Percentiles rank a stretch among this genome's conserved stretches.
These are phyloP conservation scores for Ctenosaura bakeri DNA, from an alignment of 2,797 vertebrate species.

Conservation along the genomic window DNA sequence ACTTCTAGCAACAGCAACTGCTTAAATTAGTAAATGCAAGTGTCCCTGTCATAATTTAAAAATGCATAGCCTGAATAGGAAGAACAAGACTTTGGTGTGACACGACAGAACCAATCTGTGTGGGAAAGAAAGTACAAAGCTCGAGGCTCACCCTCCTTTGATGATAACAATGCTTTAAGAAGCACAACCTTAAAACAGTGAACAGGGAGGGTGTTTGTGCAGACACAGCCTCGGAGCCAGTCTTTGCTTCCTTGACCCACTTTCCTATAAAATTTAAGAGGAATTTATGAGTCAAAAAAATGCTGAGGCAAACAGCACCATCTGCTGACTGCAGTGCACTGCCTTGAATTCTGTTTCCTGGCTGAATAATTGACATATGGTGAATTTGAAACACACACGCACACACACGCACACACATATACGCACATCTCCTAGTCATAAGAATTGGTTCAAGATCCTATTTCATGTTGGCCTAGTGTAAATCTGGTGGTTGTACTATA, in stretches of 20 bases:
- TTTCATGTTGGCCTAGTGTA: no score
- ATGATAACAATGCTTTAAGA: slow-evolving; percentile 15
- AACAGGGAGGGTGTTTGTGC: slow-evolving; percentile 41
- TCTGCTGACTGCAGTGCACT: slow-evolving; percentile 51
- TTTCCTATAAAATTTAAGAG: slow-evolving; percentile 44
- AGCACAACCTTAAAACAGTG: slow-evolving; percentile 22
- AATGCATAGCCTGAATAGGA: background rate
- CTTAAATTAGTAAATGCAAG: background rate
- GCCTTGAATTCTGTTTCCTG: background rate
- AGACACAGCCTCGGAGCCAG: slow-evolving; percentile 20
- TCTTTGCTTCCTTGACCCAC: slow-evolving; percentile 53
- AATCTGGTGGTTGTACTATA: no score
- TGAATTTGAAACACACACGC: background rate
- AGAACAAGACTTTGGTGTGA: background rate
- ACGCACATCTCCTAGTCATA: background rate
- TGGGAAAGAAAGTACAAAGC: background rate
- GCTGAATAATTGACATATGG: background rate
- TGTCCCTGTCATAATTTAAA: background rate
- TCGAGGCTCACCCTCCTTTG: background rate
- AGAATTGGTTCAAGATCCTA: background rate
- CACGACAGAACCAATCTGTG: background rate
- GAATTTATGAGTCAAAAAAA: background rate
- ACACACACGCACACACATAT: background rate
- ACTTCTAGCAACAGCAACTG: background rate
- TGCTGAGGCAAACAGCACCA: slow-evolving; percentile 68